A percentile compares a stretch with the other conserved stretches of the same genome.
Evolutionary conservation across 2,797 vertebrate genomes (phyloP).

Genomic region (Siniperca undulata): DNA sequence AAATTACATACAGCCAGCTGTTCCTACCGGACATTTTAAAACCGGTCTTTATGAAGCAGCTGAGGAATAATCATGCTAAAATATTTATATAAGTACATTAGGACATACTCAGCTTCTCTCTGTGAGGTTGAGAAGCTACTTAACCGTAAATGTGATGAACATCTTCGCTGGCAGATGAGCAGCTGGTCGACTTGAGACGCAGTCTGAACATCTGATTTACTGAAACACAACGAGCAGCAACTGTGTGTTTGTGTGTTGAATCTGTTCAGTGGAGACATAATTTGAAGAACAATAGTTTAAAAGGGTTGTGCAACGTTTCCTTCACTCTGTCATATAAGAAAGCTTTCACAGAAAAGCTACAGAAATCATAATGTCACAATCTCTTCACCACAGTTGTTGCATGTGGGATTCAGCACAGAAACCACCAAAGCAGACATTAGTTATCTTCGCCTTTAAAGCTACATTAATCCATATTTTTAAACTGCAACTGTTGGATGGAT

Average conservation of each 20-base stretch:
- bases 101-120: neutral
- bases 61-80: constrained; percentile 34
- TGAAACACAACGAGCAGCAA: constrained; percentile 1
- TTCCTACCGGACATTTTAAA: constrained; percentile 1
- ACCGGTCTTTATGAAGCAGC: neutral
- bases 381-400: neutral
- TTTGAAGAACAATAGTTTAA: constrained; percentile 10
- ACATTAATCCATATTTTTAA: constrained; percentile 2
- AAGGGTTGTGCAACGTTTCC: constrained; percentile 12
- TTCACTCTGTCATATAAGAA: neutral
- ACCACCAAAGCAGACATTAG: neutral
- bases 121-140: neutral
- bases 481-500: too few relatives aligned
- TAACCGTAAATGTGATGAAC: constrained; percentile 38
- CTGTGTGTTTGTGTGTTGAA: neutral
- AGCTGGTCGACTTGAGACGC: constrained; percentile 25
- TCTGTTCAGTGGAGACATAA: neutral
- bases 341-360: neutral
- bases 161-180: constrained; percentile 44
- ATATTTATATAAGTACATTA: constrained; percentile 60
- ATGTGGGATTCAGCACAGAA: constrained; percentile 16
- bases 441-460: constrained; percentile 11
- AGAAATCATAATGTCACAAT: constrained; percentile 14
- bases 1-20: neutral
- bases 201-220: constrained; percentile 21